Conservation (phyloP, 2,113 vertebrate species). For the Anser cygnoides region DNA sequence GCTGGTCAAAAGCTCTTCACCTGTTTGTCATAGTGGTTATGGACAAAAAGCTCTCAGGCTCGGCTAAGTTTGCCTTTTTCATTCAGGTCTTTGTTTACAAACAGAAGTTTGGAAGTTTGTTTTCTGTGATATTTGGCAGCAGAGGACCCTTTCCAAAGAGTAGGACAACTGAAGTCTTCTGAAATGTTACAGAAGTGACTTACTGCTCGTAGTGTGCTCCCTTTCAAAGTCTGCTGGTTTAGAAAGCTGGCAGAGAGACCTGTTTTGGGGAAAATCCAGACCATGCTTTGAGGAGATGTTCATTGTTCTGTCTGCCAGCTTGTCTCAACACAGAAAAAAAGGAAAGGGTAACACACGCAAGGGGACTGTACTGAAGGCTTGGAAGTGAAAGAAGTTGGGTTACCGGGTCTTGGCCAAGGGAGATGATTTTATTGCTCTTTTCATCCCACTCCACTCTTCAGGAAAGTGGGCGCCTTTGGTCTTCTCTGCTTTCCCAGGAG, state of each 20-base stretch:
- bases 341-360: background rate
- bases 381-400: background rate
- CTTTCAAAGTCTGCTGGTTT: background rate
- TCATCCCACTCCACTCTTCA: background rate
- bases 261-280: background rate
- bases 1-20: background rate
- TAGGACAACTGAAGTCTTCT: background rate
- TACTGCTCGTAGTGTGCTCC: background rate
- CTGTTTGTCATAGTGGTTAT: background rate
- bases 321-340: background rate
- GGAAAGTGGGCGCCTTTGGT: background rate
- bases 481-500: background rate
- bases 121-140: background rate
- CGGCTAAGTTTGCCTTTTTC: background rate
- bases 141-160: background rate
- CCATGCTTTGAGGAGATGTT: background rate
- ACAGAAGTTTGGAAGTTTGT: background rate
- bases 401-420: background rate
- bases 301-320: background rate
- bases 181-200: background rate
- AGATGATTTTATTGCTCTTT: background rate
- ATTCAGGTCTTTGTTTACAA: background rate
- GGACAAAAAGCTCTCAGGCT: background rate
- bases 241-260: background rate
- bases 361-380: background rate